These are phyloP conservation scores for Panonychus citri DNA, from an alignment of 1,140 invertebrate species.

Conservation along the genomic window DNA sequence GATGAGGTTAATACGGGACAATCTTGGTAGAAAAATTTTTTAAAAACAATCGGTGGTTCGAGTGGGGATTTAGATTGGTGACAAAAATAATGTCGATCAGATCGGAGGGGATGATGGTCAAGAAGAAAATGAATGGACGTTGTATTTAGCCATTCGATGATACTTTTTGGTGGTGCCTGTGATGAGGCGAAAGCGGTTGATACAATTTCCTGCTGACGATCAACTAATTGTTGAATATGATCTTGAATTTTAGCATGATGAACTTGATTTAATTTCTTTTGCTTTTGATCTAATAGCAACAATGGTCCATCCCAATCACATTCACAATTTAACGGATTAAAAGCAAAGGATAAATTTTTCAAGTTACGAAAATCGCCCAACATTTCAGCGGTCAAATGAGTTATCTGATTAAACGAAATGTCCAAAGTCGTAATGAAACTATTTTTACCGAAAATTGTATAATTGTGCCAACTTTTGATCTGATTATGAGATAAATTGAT, in stretches of 20 bases:
- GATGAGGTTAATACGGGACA: neutral
- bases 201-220: conserved; percentile 92
- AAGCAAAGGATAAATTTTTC: conserved; percentile 3
- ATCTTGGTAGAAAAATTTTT: neutral
- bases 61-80: neutral
- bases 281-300: neutral
- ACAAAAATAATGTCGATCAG: neutral
- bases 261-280: neutral
- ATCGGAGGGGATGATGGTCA: neutral
- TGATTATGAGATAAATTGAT: conserved; percentile 8
- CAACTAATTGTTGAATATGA: conserved; percentile 94
- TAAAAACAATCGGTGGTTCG: neutral
- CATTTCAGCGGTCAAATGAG: conserved; percentile 3
- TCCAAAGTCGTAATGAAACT: conserved; percentile 5
- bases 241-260: conserved; percentile 37
- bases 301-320: neutral
- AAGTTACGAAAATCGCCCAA: conserved; percentile 6
- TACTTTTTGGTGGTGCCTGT: neutral
- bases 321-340: conserved; percentile 5
- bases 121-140: neutral
- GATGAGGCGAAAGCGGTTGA: conserved; percentile 45
- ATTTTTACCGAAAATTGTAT: conserved; percentile 4
- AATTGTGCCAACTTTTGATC: conserved; percentile 4
- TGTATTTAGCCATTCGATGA: neutral
- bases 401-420: conserved; percentile 3